Evolutionary conservation across 2,888 invertebrate species (phyloP).

Genomic region (Poecilus cupreus): DNA sequence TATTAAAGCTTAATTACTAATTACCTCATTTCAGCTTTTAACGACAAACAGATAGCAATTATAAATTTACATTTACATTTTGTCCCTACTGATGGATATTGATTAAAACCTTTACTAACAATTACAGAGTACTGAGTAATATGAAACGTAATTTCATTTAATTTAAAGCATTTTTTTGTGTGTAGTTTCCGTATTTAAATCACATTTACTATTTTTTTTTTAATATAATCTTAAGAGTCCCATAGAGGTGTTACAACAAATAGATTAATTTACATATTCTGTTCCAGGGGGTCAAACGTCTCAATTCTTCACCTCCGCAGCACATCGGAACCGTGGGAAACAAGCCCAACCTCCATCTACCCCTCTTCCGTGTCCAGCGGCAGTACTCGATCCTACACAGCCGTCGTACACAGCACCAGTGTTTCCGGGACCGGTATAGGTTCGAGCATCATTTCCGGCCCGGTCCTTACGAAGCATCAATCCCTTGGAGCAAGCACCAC

Average conservation of each 20-base stretch:
- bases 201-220: no score
- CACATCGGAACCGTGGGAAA: conserved; percentile 76
- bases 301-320: conserved; percentile 76
- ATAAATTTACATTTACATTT: no score
- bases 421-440: conserved; percentile 63
- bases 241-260: no score
- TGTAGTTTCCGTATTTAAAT: no score
- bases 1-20: neutral
- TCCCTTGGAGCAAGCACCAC: conserved; percentile 66
- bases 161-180: no score
- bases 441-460: conserved; percentile 52
- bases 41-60: no score
- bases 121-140: no score
- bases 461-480: conserved; percentile 69
- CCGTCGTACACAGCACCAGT: conserved; percentile 63
- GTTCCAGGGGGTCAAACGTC: conserved; percentile 75
- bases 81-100: no score
- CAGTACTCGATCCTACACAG: conserved; percentile 67
- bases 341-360: conserved; percentile 69
- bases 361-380: conserved; percentile 67
- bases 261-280: neutral
- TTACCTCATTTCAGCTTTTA: neutral
- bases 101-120: no score
- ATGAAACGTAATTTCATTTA: no score
- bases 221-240: no score